Percentiles rank a stretch among this genome's conserved stretches.
Conservation (phyloP, 2,888 invertebrate species). For the Cheilosia urbana region DNA sequence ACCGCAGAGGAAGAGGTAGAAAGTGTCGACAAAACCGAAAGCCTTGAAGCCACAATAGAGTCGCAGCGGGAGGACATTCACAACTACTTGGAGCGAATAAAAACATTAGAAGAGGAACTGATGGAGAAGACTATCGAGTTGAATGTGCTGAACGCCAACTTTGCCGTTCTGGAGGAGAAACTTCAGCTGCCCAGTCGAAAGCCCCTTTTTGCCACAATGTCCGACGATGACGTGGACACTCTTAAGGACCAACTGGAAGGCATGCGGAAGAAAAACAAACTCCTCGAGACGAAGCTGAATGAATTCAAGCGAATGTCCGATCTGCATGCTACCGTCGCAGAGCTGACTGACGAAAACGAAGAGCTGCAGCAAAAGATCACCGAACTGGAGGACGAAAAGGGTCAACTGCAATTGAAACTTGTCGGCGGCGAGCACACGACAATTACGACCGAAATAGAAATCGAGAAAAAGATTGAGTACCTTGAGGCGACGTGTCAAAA, state of each 20-base stretch:
- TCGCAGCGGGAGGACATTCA: slow-evolving; percentile 85
- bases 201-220: slow-evolving; percentile 79
- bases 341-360: slow-evolving; percentile 87
- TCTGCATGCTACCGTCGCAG: slow-evolving; percentile 88
- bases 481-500: slow-evolving; percentile 79
- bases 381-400: slow-evolving; percentile 95
- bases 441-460: slow-evolving; percentile 77
- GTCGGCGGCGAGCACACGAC: slow-evolving; percentile 87
- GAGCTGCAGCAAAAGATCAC: slow-evolving; percentile 90
- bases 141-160: slow-evolving; percentile 84
- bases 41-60: slow-evolving; percentile 84
- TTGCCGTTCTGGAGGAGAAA: slow-evolving; percentile 82
- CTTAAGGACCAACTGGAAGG: slow-evolving; percentile 90
- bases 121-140: slow-evolving; percentile 85
- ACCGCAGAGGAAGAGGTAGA: slow-evolving; percentile 84
- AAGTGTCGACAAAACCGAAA: slow-evolving; percentile 84
- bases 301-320: slow-evolving; percentile 88
- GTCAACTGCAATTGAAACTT: slow-evolving; percentile 93
- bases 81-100: slow-evolving; percentile 85
- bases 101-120: slow-evolving; percentile 85
- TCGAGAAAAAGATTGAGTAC: slow-evolving; percentile 66
- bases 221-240: slow-evolving; percentile 75
- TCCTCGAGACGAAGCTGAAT: slow-evolving; percentile 90
- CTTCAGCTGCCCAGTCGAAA: slow-evolving; percentile 80
- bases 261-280: slow-evolving; percentile 91